Evolutionary conservation across 1,140 invertebrate species (phyloP).

Genomic region (Cotesia typhae): DNA sequence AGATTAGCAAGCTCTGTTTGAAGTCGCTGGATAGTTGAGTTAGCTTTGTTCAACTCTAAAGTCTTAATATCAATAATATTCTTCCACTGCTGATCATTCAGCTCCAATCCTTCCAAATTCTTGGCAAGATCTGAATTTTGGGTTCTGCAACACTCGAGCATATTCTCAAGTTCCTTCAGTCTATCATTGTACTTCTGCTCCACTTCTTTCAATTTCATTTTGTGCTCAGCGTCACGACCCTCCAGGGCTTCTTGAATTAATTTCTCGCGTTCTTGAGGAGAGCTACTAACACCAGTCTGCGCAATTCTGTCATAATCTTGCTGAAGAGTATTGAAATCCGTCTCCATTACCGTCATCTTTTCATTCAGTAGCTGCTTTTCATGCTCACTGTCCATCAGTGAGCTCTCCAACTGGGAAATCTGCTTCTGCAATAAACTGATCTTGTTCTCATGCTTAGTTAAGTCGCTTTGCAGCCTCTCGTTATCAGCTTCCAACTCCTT

Average conservation of each 20-base stretch:
- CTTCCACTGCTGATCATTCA: conserved; percentile 47
- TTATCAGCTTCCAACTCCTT: conserved; percentile 53
- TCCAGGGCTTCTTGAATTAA: conserved; percentile 35
- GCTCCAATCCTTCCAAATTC: conserved; percentile 49
- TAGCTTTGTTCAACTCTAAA: conserved; percentile 43
- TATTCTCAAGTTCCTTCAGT: conserved; percentile 42
- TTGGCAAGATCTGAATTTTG: conserved; percentile 48
- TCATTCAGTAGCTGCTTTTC: conserved; percentile 51
- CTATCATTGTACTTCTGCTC: conserved; percentile 44
- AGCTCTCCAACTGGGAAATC: conserved; percentile 33
- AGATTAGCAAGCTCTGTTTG: conserved; percentile 43
- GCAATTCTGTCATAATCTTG: conserved; percentile 48
- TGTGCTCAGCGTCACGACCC: conserved; percentile 49
- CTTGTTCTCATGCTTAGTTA: conserved; percentile 41
- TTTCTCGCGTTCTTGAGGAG: conserved; percentile 49
- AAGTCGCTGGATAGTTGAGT: conserved; percentile 40
- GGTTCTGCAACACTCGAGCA: conserved; percentile 44
- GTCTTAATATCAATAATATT: conserved; percentile 48
- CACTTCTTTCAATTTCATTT: conserved; percentile 44
- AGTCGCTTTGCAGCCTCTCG: conserved; percentile 53
- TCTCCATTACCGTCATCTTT: conserved; percentile 47
- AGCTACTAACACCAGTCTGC: conserved; percentile 21
- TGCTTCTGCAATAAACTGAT: conserved; percentile 35
- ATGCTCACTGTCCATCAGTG: conserved; percentile 41
- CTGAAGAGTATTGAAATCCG: conserved; percentile 48